A percentile compares a stretch with the other conserved stretches of the same genome.
These are phyloP conservation scores for Drosophila pallidifrons DNA, from an alignment of 1,140 invertebrate genomes.

Conservation along the genomic window DNA sequence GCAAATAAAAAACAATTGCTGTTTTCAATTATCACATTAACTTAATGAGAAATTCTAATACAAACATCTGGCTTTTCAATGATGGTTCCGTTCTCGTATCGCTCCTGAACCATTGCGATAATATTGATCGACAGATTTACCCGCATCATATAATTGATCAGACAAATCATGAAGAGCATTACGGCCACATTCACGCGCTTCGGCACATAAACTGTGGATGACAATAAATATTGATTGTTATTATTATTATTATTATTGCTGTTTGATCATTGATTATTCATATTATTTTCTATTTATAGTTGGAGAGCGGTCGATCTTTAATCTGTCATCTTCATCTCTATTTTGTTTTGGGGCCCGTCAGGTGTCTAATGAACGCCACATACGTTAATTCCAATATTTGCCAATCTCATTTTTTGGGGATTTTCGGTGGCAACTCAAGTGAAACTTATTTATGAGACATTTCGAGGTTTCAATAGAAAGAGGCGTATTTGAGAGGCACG, in stretches of 20 bases:
- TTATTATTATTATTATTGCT: constrained; percentile 11
- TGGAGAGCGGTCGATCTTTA: constrained; percentile 16
- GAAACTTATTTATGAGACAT: constrained; percentile 54
- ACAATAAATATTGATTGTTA: constrained; percentile 59
- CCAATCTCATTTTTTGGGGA: constrained; percentile 30
- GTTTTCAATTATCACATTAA: not conserved
- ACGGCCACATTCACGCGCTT: constrained; percentile 86
- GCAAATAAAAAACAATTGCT: not conserved
- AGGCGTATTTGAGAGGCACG: constrained; percentile 1
- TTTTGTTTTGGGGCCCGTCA: constrained; percentile 11
- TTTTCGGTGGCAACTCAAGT: constrained; percentile 55
- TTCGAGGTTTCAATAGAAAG: constrained; percentile 12
- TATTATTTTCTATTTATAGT: constrained; percentile 24
- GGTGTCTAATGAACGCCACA: constrained; percentile 53
- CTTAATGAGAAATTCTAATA: not conserved
- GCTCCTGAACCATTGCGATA: constrained; percentile 89
- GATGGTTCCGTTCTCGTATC: constrained; percentile 59
- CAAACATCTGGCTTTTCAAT: constrained; percentile 72
- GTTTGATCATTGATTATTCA: constrained; percentile 4
- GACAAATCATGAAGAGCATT: constrained; percentile 90
- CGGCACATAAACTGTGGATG: constrained; percentile 70
- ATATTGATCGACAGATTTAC: constrained; percentile 91
- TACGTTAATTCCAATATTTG: constrained; percentile 63
- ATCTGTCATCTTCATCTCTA: constrained; percentile 25
- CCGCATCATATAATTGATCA: constrained; percentile 90